Evolutionary conservation across 1,140 invertebrate species (phyloP).

Genomic region (Philaenus spumarius): DNA sequence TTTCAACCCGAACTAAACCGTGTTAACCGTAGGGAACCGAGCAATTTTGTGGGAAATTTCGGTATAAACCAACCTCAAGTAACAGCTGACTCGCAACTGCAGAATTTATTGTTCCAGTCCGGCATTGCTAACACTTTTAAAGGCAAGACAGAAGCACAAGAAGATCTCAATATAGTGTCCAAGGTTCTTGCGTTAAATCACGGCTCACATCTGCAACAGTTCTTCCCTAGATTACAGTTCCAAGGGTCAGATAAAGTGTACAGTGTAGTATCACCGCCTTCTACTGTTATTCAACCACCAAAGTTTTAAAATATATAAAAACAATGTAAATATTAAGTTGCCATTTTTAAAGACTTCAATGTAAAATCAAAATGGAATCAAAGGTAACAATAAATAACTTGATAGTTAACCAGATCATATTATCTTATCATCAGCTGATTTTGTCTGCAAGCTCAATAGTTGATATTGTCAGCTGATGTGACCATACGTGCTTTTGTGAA

Average conservation of each 20-base stretch:
- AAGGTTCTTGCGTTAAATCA: conserved; percentile 71
- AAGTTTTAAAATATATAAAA: not conserved
- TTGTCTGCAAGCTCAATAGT: too few relatives aligned
- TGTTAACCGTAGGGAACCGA: conserved; percentile 27
- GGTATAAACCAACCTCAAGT: conserved; percentile 31
- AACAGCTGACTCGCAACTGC: conserved; percentile 52
- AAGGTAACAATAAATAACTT: too few relatives aligned
- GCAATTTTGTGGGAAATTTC: conserved; percentile 30
- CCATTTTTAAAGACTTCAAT: too few relatives aligned
- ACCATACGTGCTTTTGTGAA: too few relatives aligned
- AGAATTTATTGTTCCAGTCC: conserved; percentile 54
- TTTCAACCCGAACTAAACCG: conserved; percentile 32
- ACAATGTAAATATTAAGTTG: too few relatives aligned
- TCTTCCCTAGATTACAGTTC: not conserved
- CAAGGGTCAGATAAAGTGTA: conserved; percentile 8
- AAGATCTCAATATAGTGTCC: conserved; percentile 70
- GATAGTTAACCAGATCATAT: too few relatives aligned
- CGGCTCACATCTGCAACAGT: conserved; percentile 36
- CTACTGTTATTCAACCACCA: conserved; percentile 11
- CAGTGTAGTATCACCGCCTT: conserved; percentile 8
- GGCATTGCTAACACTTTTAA: conserved; percentile 42
- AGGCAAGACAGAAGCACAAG: conserved; percentile 43
- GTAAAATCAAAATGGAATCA: too few relatives aligned
- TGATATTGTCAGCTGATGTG: too few relatives aligned
- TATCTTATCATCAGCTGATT: too few relatives aligned